Evolutionary conservation across 2,113 vertebrate genomes (phyloP).

Genomic region (Xyliphius kryptos): DNA sequence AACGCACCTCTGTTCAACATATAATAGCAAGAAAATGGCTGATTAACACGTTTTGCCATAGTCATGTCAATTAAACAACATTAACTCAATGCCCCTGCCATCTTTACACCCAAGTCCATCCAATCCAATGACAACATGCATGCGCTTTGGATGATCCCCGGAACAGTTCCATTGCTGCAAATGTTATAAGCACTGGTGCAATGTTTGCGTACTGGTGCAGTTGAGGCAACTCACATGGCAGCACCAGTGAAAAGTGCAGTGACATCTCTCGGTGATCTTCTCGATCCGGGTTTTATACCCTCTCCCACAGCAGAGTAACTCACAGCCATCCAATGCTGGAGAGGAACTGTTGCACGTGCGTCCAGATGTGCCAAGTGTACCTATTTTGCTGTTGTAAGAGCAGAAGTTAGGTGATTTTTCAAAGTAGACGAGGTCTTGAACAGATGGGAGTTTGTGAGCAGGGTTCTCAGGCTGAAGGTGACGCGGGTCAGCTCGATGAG

Average conservation of each 20-base stretch:
- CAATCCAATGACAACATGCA: too few species aligned
- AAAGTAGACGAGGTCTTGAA: constrained; percentile 89
- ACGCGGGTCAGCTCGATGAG: constrained; percentile 77
- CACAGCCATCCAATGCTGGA: constrained; percentile 87
- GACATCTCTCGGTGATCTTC: constrained; percentile 88
- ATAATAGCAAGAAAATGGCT: constrained; percentile 11
- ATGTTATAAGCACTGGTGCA: constrained; percentile 85
- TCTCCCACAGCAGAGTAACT: constrained; percentile 92
- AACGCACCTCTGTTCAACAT: too few species aligned
- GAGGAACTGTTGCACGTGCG: constrained; percentile 93
- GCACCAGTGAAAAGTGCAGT: constrained; percentile 99
- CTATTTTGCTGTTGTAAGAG: constrained; percentile 83
- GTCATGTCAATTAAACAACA: not conserved
- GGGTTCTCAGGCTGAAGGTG: constrained; percentile 92
- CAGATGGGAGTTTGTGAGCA: constrained; percentile 85
- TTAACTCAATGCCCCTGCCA: not conserved
- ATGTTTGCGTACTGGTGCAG: constrained; percentile 89
- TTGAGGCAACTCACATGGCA: constrained; percentile 99
- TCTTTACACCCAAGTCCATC: too few species aligned
- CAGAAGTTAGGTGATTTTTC: constrained; percentile 98
- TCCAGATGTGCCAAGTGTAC: constrained; percentile 80
- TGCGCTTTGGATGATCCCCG: too few species aligned
- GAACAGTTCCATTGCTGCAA: not conserved
- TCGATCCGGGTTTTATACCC: constrained; percentile 86
- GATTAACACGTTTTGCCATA: constrained; percentile 6